phyloP scores from a whole-genome alignment of 2,797 vertebrate species.

The Chaetophractus vellerosus region DNA sequence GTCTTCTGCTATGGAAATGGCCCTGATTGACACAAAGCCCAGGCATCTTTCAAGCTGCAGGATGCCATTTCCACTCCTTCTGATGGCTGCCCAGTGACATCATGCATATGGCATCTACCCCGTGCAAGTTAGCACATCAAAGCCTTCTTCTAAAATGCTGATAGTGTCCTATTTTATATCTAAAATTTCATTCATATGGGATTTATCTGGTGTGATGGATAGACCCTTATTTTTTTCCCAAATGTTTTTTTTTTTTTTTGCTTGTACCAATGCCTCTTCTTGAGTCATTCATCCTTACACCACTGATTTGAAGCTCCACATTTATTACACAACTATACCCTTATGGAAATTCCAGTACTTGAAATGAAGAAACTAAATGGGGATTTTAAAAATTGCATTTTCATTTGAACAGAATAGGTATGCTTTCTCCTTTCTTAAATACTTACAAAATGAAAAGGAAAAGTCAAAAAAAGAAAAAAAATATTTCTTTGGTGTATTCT shows the following conservation, averaged over 20 bases:
- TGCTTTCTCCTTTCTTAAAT: background rate
- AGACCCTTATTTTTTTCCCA: background rate
- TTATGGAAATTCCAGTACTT: background rate
- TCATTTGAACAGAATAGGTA: background rate
- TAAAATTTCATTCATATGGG: background rate
- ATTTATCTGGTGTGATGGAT: background rate
- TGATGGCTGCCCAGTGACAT: no score
- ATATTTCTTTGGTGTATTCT: background rate
- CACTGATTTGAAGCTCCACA: background rate
- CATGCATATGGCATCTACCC: fast-evolving
- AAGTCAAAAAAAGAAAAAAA: background rate
- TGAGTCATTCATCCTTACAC: background rate
- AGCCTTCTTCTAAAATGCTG: background rate
- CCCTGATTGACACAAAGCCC: background rate
- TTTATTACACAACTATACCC: constrained; percentile 1
- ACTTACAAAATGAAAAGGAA: background rate
- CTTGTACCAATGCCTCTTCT: background rate
- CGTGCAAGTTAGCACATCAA: background rate
- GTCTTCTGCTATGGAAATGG: background rate
- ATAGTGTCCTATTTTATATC: background rate
- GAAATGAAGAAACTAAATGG: background rate
- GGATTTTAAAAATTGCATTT: background rate
- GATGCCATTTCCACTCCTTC: background rate
- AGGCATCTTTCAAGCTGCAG: background rate
- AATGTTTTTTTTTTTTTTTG: background rate